A percentile compares a stretch with the other conserved stretches of the same genome.
phyloP scores from a whole-genome alignment of 92 coral and sea anemone species.

The Zoanthus sociatus region DNA sequence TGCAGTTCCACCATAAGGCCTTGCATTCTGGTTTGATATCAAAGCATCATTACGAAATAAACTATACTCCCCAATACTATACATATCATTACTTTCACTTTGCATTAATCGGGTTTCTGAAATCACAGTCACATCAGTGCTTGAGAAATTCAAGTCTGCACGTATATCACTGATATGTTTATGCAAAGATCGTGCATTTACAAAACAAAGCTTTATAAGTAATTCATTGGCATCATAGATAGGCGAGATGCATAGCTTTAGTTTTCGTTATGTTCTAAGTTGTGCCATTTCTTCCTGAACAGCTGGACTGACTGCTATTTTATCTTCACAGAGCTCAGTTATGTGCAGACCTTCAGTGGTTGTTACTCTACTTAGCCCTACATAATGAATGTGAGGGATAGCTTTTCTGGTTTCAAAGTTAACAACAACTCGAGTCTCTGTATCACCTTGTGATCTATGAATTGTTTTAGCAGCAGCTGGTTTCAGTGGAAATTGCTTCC shows the following conservation, averaged over 20 bases:
- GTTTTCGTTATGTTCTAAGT: constrained; percentile 4
- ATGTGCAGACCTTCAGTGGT: not conserved
- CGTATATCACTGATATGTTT: constrained; percentile 6
- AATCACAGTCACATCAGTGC: constrained; percentile 9
- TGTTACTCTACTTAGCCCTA: constrained; percentile 7
- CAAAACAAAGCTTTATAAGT: constrained; percentile 6
- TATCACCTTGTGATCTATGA: not conserved
- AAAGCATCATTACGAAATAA: not conserved
- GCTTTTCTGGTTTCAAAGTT: constrained; percentile 7
- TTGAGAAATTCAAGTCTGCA: constrained; percentile 4
- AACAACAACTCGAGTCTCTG: constrained; percentile 2
- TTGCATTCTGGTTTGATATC: constrained; percentile 3
- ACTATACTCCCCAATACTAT: constrained; percentile 7
- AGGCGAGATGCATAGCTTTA: constrained; percentile 6
- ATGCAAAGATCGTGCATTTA: constrained; percentile 7
- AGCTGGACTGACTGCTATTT: constrained; percentile 9
- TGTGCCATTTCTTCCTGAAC: constrained; percentile 6
- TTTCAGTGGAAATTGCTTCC: not conserved
- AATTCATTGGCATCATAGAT: constrained; percentile 4
- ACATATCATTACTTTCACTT: constrained; percentile 3
- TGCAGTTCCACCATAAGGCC: constrained; percentile 74
- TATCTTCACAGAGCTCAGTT: constrained; percentile 8
- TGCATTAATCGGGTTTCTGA: constrained; percentile 8
- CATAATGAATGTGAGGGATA: constrained; percentile 7
- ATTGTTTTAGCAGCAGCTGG: not conserved